These are phyloP conservation scores for Eristalis pertinax DNA, from an alignment of 2,888 invertebrate species.

Conservation along the genomic window DNA sequence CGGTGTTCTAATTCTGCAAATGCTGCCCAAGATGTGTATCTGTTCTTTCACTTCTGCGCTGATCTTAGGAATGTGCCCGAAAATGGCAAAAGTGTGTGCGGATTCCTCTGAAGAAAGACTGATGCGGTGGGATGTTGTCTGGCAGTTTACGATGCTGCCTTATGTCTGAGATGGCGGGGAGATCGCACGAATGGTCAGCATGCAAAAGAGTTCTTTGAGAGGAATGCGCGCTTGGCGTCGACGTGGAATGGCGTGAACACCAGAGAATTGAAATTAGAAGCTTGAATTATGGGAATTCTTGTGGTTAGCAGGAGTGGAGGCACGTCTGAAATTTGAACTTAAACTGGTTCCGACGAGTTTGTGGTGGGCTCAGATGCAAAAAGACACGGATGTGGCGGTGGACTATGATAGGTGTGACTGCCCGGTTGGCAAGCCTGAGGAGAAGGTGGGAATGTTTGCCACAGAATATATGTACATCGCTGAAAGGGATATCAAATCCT, in stretches of 20 bases:
- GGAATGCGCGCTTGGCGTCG: background rate
- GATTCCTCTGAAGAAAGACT: background rate
- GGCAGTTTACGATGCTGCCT: too few species aligned
- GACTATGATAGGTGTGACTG: background rate
- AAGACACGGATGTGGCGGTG: background rate
- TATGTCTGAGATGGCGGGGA: background rate
- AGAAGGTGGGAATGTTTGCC: background rate
- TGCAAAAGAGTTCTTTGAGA: background rate
- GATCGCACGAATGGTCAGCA: background rate
- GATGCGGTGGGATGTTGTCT: background rate
- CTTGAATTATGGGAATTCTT: background rate
- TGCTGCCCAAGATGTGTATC: background rate
- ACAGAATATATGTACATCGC: too few species aligned
- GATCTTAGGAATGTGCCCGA: conserved; percentile 17
- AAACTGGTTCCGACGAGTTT: background rate
- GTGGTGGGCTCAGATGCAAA: background rate
- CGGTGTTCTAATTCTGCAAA: background rate
- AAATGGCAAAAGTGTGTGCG: conserved; percentile 17
- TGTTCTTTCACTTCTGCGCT: background rate
- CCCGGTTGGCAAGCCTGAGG: background rate
- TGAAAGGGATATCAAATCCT: too few species aligned
- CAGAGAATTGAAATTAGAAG: background rate
- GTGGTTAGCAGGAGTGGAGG: background rate
- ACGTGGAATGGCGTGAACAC: background rate
- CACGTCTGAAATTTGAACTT: background rate